phyloP scores from a whole-genome alignment of 2,888 invertebrate genomes.

The Actias luna region DNA sequence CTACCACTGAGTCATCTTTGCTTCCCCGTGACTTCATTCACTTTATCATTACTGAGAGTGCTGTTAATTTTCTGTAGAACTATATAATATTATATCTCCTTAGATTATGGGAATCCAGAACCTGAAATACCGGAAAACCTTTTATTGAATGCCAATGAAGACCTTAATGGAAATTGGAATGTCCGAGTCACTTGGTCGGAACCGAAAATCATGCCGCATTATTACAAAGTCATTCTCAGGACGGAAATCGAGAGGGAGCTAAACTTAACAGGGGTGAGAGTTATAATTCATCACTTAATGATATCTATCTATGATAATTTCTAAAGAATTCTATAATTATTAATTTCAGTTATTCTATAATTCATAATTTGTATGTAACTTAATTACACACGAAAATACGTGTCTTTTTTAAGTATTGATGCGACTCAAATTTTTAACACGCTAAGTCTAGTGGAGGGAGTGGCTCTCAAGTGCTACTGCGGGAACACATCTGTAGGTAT shows the following conservation, averaged over 20 bases:
- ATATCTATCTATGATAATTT: not conserved
- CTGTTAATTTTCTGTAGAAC: no score
- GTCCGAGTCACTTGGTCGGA: constrained; percentile 50
- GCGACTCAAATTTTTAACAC: no score
- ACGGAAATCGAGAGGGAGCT: constrained; percentile 24
- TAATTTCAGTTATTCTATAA: no score
- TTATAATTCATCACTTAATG: not conserved
- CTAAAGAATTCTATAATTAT: not conserved
- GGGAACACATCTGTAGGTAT: no score
- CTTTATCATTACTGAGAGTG: no score
- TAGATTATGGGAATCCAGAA: not conserved
- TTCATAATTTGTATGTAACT: no score
- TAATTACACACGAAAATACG: no score
- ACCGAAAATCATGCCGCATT: constrained; percentile 35
- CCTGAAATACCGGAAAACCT: constrained; percentile 39
- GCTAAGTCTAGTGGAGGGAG: no score
- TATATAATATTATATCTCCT: not conserved
- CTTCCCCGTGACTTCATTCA: no score
- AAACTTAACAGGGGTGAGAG: constrained; percentile 50
- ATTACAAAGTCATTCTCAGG: constrained; percentile 49
- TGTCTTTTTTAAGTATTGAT: no score
- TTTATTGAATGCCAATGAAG: constrained; percentile 29
- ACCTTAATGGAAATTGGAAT: constrained; percentile 37
- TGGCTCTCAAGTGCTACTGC: no score
- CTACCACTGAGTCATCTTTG: no score